A percentile compares a stretch with the other conserved stretches of the same genome.
Conservation (phyloP, 2,797 vertebrate species). For the Uromys caudimaculatus region DNA sequence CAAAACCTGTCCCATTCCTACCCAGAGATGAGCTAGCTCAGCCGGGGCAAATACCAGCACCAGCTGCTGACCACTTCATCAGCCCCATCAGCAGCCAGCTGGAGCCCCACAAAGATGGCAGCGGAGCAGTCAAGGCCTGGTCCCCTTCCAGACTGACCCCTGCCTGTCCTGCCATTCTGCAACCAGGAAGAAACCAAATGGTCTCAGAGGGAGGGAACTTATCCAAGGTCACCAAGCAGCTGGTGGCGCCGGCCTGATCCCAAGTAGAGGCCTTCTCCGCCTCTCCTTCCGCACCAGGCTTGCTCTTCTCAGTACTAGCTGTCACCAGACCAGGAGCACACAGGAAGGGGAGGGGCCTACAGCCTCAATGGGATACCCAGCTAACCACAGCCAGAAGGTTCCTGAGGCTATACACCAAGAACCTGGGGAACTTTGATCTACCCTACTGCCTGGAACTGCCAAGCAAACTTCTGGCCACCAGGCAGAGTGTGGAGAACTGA, state of each 20-base stretch:
- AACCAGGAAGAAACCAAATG: background rate
- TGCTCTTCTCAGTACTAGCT: background rate
- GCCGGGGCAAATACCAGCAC: background rate
- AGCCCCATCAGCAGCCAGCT: background rate
- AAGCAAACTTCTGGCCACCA: background rate
- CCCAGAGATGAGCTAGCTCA: background rate
- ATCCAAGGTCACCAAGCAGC: background rate
- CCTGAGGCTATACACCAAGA: fast-evolving
- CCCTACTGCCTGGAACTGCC: fast-evolving
- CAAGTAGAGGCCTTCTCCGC: conserved; percentile 7
- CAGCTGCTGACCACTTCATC: background rate
- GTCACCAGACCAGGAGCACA: no score
- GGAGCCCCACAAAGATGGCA: background rate
- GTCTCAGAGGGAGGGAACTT: fast-evolving
- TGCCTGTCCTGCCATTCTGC: background rate
- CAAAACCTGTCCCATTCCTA: background rate
- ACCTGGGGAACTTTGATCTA: background rate
- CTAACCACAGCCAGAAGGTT: background rate
- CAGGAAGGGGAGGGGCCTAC: background rate
- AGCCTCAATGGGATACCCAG: background rate
- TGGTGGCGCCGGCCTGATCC: background rate
- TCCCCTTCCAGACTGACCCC: background rate
- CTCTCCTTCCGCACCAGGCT: background rate
- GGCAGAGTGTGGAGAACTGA: fast-evolving
- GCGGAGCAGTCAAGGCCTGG: fast-evolving